Percentiles rank a stretch among this genome's conserved stretches.
Evolutionary conservation across 2,113 vertebrate species (phyloP).

Genomic region (Sphyrna mokarran): DNA sequence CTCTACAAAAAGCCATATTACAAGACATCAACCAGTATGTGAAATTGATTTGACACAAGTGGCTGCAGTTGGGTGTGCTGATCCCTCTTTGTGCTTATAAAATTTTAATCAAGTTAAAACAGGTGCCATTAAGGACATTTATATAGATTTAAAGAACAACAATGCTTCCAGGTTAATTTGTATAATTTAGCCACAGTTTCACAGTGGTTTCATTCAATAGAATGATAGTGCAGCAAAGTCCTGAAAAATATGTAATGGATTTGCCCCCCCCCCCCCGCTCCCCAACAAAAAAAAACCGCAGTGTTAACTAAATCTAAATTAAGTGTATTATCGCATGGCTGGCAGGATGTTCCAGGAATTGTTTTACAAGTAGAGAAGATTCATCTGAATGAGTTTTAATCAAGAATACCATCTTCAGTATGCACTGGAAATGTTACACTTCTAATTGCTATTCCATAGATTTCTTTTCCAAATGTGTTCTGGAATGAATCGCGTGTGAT

Average conservation of each 20-base stretch:
- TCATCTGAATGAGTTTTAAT: background rate
- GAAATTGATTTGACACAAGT: conserved; percentile 21
- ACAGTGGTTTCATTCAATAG: background rate
- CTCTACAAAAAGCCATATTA: background rate
- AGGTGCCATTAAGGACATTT: background rate
- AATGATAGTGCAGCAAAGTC: background rate
- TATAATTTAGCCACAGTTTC: background rate
- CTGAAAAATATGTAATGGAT: background rate
- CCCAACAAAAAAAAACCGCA: background rate
- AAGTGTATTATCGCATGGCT: background rate
- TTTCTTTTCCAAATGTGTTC: background rate
- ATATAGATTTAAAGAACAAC: background rate
- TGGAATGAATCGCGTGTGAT: background rate
- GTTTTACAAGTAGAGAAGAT: background rate
- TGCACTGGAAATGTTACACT: background rate
- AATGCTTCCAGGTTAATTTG: background rate
- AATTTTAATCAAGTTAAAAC: background rate
- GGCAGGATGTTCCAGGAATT: background rate
- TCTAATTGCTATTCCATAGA: background rate
- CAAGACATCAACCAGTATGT: background rate
- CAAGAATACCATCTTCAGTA: background rate
- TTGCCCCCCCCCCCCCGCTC: background rate
- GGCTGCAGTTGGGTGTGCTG: background rate
- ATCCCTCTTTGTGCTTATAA: background rate
- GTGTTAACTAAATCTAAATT: background rate